A percentile compares a stretch with the other conserved stretches of the same genome.
Conservation (phyloP, 2,113 vertebrate species). For the Diphyllodes magnificus region DNA sequence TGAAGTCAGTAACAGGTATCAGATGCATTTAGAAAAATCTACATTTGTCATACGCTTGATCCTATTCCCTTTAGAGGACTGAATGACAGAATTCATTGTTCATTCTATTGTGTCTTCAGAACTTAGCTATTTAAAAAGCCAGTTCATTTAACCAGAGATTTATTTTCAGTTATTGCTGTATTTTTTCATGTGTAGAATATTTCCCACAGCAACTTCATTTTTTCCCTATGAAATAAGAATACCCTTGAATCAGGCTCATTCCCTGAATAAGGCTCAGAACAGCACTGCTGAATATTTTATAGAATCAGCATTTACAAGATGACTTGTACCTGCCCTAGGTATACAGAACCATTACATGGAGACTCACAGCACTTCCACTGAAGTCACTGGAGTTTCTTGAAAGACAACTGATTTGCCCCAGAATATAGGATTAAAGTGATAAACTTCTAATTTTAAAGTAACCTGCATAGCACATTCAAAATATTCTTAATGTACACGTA, state of each 20-base stretch:
- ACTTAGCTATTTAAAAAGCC: background rate
- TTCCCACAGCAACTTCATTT: background rate
- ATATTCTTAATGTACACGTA: background rate
- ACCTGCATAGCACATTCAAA: background rate
- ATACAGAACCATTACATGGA: background rate
- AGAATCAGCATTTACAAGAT: background rate
- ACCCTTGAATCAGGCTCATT: background rate
- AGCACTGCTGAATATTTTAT: background rate
- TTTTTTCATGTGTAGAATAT: background rate
- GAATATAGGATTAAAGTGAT: background rate
- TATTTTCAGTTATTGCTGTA: background rate
- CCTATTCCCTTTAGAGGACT: background rate
- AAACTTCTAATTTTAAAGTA: constrained; percentile 20
- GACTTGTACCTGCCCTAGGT: background rate
- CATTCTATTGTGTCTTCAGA: background rate
- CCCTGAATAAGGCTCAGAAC: background rate
- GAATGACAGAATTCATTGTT: background rate
- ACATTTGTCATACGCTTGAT: background rate
- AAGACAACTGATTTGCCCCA: background rate
- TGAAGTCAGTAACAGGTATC: background rate
- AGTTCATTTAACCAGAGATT: background rate
- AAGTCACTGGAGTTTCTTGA: background rate
- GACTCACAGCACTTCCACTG: background rate
- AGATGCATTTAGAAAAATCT: background rate
- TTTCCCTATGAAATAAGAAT: background rate